These are phyloP conservation scores for Cataglyphis altisquamis DNA, from an alignment of 2,888 invertebrate species.

Conservation along the genomic window DNA sequence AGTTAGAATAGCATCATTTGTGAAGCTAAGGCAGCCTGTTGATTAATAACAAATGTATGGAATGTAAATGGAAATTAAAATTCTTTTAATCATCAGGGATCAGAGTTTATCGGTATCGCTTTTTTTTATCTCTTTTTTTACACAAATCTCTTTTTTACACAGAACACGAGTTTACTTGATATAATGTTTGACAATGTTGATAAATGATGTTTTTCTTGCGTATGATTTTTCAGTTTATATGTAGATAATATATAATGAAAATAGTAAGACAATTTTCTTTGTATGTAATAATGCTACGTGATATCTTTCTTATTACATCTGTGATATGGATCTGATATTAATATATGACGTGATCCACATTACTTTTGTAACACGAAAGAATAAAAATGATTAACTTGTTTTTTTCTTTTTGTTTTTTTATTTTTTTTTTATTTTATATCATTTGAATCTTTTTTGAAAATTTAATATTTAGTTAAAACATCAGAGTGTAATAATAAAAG, in stretches of 20 bases:
- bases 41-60: not conserved
- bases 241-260: constrained; percentile 3
- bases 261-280: not conserved
- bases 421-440: constrained; percentile 1
- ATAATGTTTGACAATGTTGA: constrained; percentile 22
- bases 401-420: no score
- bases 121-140: constrained; percentile 10
- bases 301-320: not conserved
- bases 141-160: not conserved
- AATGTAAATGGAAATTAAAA: not conserved
- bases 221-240: constrained; percentile 4
- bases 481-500: not conserved
- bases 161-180: not conserved
- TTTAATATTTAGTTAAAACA: not conserved
- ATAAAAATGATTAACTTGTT: not conserved
- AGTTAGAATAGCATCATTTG: constrained; percentile 22
- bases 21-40: not conserved
- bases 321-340: not conserved
- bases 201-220: not conserved
- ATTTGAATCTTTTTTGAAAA: not conserved
- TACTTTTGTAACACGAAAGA: constrained; percentile 29
- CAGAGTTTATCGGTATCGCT: constrained; percentile 17
- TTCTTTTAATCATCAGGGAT: not conserved
- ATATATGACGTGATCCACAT: constrained; percentile 5
- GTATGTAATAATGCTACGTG: constrained; percentile 5